Base-by-base conservation (phyloP, 2,113 vertebrate genomes). In the Paratilapia polleni region DNA sequence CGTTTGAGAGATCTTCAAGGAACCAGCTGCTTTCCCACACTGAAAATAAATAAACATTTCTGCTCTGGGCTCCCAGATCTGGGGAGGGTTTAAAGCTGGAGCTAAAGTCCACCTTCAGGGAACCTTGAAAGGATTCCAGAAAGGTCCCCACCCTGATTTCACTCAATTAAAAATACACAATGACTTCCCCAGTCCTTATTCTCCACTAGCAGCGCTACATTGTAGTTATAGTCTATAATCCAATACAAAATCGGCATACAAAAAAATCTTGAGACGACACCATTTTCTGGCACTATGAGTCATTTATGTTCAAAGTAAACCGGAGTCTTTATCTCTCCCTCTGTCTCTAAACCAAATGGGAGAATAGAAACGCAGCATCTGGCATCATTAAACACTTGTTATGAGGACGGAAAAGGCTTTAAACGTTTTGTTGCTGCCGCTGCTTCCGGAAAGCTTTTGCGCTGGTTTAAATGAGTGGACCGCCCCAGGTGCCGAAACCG, bases 301-400 rank as follows among this genome's bases (percentile, higher is more conserved):
- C 80, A 75, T 80, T 89, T 62, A 52, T 81, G 79, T 90, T 82
- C 66, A 77, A 80, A 87, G 80, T 79, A 58, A 84, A 77, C 11
- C 56, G 5, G 63, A 60, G 62, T 85, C 81, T 89, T 80, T 85
- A 85, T 89, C 76, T 64, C 78, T 56, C 20, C 24, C 60, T 78
- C 60, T 68, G 73, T 80, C 70, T 74, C 64, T 20, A 52, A 82
- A 86, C 56, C 81, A 74, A 87, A 84, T 59, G 87, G 75, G 87
- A 80, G 81, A 70, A 14, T 56, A 52, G 85, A 58, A 54, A 83
- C 13, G 56, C 78, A 86, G 87, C 93, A 94, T 91, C 91, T 93
- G 93, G 90, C 88, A 52, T 82, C 86, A 83, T 93, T 92, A 93
- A 94, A 89, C 85, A 91, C 89, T 88, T 87, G 91, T 90, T 92